These are phyloP conservation scores for Melanargia galathea DNA, from an alignment of 2,888 invertebrate genomes.

Conservation along the genomic window DNA sequence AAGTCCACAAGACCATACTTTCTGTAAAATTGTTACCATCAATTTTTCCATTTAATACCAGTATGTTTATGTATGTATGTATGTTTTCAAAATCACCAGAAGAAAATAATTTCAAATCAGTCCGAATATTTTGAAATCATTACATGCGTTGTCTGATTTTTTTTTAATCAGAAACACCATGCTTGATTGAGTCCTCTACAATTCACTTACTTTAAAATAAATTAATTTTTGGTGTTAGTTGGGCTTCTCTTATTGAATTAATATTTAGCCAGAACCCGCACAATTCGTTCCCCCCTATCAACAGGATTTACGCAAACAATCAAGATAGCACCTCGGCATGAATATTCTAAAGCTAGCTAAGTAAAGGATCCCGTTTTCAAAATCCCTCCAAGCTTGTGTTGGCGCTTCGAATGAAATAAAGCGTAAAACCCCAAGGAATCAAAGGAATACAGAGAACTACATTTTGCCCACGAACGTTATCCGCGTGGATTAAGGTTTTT, in stretches of 20 bases:
- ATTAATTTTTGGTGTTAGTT: too few relatives aligned
- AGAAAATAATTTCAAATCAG: too few relatives aligned
- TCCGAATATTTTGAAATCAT: too few relatives aligned
- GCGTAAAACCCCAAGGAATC: constrained; percentile 33
- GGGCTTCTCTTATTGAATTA: not conserved
- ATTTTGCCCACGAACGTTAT: not conserved
- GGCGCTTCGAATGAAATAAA: constrained; percentile 58
- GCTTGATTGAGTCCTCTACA: too few relatives aligned
- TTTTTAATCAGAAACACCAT: too few relatives aligned
- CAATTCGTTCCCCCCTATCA: constrained; percentile 9
- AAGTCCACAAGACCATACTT: too few relatives aligned
- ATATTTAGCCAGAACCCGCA: not conserved
- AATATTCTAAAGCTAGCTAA: constrained; percentile 25
- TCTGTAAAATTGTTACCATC: too few relatives aligned
- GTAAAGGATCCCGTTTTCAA: constrained; percentile 27
- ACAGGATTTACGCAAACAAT: constrained; percentile 27
- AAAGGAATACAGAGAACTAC: not conserved
- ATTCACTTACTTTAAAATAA: too few relatives aligned
- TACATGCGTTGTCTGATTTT: too few relatives aligned
- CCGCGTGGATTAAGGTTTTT: not conserved
- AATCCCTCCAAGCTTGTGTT: constrained; percentile 29
- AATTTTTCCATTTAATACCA: too few relatives aligned
- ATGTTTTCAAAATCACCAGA: too few relatives aligned
- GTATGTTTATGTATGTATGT: too few relatives aligned
- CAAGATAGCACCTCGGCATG: constrained; percentile 15